Evolutionary conservation across 2,888 invertebrate species (phyloP), one percentile per base, ranked within the genome.

Genomic region (Cordilura impudica): DNA sequence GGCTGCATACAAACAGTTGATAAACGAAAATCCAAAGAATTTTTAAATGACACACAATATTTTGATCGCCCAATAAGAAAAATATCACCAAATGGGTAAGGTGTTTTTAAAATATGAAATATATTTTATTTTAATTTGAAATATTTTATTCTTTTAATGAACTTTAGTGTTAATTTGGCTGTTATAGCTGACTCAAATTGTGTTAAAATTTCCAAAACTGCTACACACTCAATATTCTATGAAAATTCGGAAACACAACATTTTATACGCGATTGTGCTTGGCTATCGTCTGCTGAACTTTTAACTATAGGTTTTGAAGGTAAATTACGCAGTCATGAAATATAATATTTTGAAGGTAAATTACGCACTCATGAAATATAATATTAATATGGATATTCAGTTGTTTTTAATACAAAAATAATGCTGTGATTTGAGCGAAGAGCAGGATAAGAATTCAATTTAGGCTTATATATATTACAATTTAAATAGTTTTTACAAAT

Each of bases 51-150:
- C 45, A 29, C 58, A 2, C 47, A 75, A 76, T 82, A 81, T 31
- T 83, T 83, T 26, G 73, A 84, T 63, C 82, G 84, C n/a, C 83
- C 84, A 12, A 82, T 86, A 51, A 66, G 81, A 45, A 84, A 84
- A 82, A 82, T 84, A 21, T 39, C 69, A 31, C 83, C 81, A 29
- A 79, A 81, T 66, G 66, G 78, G 85, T 85, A 82, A 78, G 54
- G 21, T 45, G 49, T 12, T 16, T 26, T 47, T 31, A 47, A 39
- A 7, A 23, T 1, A 14, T 35, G 14, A 23, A 4, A 35, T 7
- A 31, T 23, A 19, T 47, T 19, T 14, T 5, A 21, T n/a, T 18
- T 31, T 29, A 16, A 0, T 10, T 18, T 18, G 21, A 60, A 58
- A 16, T n/a, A 58, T 26, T 1, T 49, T 6, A n/a, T 45, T 56